Evolutionary conservation across 2,113 vertebrate genomes (phyloP).

Genomic region (Percopsis transmontana): DNA sequence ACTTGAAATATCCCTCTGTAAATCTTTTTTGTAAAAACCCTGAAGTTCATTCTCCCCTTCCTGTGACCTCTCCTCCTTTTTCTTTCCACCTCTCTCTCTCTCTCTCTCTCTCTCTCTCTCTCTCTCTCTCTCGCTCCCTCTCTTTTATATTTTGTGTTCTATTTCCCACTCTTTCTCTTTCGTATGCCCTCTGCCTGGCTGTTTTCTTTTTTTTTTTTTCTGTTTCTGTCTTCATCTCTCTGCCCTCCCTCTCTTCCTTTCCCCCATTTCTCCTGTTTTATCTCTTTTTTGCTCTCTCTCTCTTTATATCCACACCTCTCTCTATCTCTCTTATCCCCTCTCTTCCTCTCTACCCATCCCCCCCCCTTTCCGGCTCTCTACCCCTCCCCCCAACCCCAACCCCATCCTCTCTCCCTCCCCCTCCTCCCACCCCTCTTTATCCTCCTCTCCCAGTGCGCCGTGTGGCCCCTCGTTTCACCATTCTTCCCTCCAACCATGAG

Average conservation of each 20-base stretch:
- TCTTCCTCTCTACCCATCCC: conserved; percentile 37
- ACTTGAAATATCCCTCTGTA: conserved; percentile 78
- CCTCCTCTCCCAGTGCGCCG: conserved; percentile 88
- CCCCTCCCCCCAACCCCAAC: not conserved
- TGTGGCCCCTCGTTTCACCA: conserved; percentile 96
- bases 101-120: conserved; percentile 23
- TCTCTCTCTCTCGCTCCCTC: conserved; percentile 50
- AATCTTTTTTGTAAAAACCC: conserved; percentile 72
- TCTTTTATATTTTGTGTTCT: not conserved
- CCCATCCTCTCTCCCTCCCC: conserved; percentile 2
- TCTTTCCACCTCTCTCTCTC: conserved; percentile 32
- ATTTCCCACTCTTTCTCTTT: conserved; percentile 35
- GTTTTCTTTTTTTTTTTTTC: not conserved
- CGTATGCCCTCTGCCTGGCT: conserved; percentile 12
- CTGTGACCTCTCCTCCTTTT: conserved; percentile 72
- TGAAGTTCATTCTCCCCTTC: conserved; percentile 80
- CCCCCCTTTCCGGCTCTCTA: conserved; percentile 1
- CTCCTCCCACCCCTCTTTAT: conserved; percentile 60
- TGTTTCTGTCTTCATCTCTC: not conserved
- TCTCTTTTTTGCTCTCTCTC: conserved; percentile 1
- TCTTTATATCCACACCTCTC: conserved; percentile 29
- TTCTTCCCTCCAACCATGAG: conserved; percentile 92
- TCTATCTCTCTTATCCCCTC: conserved; percentile 31
- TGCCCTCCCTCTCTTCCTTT: conserved; percentile 3
- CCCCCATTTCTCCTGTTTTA: conserved; percentile 37